Base-by-base conservation (phyloP, 2,888 invertebrate genomes). In the Sclerodermus sp. region DNA sequence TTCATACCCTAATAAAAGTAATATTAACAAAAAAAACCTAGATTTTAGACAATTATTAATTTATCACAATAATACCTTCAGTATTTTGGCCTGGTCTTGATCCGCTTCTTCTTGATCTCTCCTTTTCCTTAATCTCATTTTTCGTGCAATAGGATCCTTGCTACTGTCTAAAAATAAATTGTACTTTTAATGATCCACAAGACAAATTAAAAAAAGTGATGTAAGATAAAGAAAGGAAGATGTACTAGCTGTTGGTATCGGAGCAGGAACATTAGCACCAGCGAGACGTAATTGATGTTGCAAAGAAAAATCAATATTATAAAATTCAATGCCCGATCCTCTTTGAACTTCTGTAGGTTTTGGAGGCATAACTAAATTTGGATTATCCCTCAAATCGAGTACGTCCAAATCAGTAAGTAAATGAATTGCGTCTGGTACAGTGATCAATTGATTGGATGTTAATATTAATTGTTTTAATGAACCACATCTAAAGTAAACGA, bases 261-360 rank as follows among this genome's bases (percentile, higher is more conserved):
- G 87, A 46, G 86, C 84, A 1, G 91, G 89, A 8, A 91, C 87
- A 51, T 88, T 88, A 0, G 96, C 96, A 0, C 96, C 96, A 15
- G 96, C 96, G 58, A 95, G 79, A 58, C 93, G 84, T 47, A 99
- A 80, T 78, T 99, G 99, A 67, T 95, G 91, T 82, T 95, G 94
- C 56, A 99, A 82, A 0, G 97, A 96, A 82, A 99, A 99, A 81
- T 99, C 99, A 50, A 99, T 96, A 73, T 99, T 99, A 79, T 99
- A 99, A 80, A 91, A 99, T 74, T 93, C 92, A 42, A 93, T 79
- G 0, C 93, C 93, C 36, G 91, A 83, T 1, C 91, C 90, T 55
- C 87, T 83, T 62, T 88, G 85, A 23, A 87, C 81, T 76, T 93
- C 89, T 13, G 86, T 87, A 0, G 98, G 98, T 79, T 97, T 97